These are phyloP conservation scores for Coleophora deauratella DNA, from an alignment of 2,888 invertebrate genomes.

Conservation along the genomic window DNA sequence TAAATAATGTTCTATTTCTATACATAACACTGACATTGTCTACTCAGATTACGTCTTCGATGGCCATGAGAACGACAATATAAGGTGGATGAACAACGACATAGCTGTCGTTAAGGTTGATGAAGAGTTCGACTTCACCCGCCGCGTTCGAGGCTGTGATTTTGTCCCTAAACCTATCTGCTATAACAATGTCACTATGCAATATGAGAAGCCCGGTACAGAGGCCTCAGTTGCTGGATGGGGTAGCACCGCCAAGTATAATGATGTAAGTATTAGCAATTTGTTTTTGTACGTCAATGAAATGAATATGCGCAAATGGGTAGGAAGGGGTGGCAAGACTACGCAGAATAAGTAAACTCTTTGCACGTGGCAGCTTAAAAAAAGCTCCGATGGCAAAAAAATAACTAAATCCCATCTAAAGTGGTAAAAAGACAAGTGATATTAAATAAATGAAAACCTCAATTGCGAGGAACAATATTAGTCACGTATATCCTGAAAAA, in stretches of 20 bases:
- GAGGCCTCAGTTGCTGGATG: slow-evolving; percentile 34
- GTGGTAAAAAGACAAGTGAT: too few relatives aligned
- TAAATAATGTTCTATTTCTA: too few relatives aligned
- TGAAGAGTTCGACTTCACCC: slow-evolving; percentile 41
- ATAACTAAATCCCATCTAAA: too few relatives aligned
- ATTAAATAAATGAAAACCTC: too few relatives aligned
- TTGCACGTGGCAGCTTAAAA: too few relatives aligned
- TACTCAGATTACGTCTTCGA: slow-evolving; percentile 42
- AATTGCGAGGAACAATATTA: too few relatives aligned
- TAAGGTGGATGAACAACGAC: slow-evolving; percentile 51
- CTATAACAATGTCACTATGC: slow-evolving; percentile 35
- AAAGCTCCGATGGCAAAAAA: too few relatives aligned
- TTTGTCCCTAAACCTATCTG: slow-evolving; percentile 34
- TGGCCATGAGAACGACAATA: slow-evolving; percentile 46
- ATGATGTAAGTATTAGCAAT: slow-evolving; percentile 25
- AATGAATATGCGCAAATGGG: neutral
- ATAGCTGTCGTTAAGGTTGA: slow-evolving; percentile 46
- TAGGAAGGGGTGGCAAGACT: too few relatives aligned
- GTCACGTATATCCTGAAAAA: too few relatives aligned
- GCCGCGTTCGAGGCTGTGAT: slow-evolving; percentile 39
- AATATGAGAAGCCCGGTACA: slow-evolving; percentile 29
- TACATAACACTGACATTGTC: too few relatives aligned
- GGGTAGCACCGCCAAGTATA: slow-evolving; percentile 36
- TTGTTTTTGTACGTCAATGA: neutral
- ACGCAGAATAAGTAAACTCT: too few relatives aligned